Base-by-base conservation (phyloP, 1,140 invertebrate species). In the Hypothenemus hampei region DNA sequence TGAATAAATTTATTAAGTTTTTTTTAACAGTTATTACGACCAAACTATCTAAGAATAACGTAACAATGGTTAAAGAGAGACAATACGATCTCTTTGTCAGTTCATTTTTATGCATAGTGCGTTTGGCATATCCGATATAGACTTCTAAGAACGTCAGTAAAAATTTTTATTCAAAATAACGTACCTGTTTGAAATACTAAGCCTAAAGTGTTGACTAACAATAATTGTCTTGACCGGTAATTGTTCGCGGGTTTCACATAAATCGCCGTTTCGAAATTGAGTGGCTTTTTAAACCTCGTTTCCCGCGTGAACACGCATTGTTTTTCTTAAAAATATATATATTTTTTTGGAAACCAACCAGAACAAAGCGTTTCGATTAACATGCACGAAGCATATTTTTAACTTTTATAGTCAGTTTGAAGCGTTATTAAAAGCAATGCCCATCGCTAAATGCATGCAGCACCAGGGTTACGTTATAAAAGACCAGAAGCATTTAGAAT, bases 61-160 rank as follows among this genome's bases (percentile, higher is more conserved):
- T 26, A 44, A 44, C 24, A 24, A 11, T 56, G 19, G 35, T 49
- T 37, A 26, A 47, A 56, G 26, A 56, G 40, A 47, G 33, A 54
- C 41, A 54, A 46, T 11, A 45, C 41, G 51, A 54, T 36, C 24
- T 45, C 39, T 24, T 56, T 43, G 37, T 56, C 39, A 41, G 18
- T 59, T 59, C 51, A 63, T 63, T 61, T 63, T 53, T 61, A 63
- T 63, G 49, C 61, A 50, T 31, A 50, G 45, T 53, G 53, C 61
- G 61, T 58, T 59, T 59, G 52, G 57, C 52, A 58, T 60, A 63
- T 63, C 61, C 61, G 61, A 58, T 59, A 57, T 45, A 47, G 49
- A 33, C 50, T 61, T 61, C 59, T 61, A 41, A 57, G 55, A 61
- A 61, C 43, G 48, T 46, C 47, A 58, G 46, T 58, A 56, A 51